These are phyloP conservation scores for Pteruthius melanotis DNA, from an alignment of 2,113 vertebrate species.

Conservation along the genomic window DNA sequence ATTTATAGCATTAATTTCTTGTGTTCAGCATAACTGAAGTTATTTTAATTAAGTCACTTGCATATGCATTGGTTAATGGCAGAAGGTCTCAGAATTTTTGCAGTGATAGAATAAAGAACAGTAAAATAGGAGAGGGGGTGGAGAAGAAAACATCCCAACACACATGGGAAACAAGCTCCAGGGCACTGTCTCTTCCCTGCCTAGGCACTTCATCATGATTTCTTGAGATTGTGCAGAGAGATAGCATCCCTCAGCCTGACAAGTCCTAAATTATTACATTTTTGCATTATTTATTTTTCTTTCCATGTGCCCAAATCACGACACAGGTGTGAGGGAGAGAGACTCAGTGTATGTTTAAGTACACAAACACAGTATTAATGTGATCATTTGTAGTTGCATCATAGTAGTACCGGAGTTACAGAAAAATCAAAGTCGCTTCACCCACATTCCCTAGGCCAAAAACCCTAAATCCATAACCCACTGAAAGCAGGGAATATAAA, in stretches of 20 bases:
- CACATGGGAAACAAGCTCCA: background rate
- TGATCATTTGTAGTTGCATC: background rate
- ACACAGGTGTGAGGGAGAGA: background rate
- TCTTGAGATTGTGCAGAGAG: background rate
- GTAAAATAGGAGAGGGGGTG: background rate
- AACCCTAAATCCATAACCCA: background rate
- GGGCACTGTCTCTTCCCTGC: background rate
- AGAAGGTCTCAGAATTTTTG: slow-evolving; percentile 48
- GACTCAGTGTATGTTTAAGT: background rate
- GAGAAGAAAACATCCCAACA: background rate
- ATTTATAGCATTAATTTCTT: slow-evolving; percentile 53
- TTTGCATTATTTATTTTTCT: background rate
- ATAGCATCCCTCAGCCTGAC: background rate
- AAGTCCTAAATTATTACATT: background rate
- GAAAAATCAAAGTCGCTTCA: background rate
- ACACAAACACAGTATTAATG: background rate
- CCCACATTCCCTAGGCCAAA: background rate
- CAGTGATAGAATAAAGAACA: slow-evolving; percentile 13
- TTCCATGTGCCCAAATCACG: background rate
- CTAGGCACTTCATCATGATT: background rate
- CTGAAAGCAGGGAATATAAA: background rate
- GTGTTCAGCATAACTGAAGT: slow-evolving; percentile 35
- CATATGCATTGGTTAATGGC: background rate
- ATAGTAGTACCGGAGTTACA: background rate
- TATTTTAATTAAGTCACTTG: slow-evolving; percentile 62